Conservation (phyloP, 2,888 invertebrate genomes). For the Drosophila fulvimacula region DNA sequence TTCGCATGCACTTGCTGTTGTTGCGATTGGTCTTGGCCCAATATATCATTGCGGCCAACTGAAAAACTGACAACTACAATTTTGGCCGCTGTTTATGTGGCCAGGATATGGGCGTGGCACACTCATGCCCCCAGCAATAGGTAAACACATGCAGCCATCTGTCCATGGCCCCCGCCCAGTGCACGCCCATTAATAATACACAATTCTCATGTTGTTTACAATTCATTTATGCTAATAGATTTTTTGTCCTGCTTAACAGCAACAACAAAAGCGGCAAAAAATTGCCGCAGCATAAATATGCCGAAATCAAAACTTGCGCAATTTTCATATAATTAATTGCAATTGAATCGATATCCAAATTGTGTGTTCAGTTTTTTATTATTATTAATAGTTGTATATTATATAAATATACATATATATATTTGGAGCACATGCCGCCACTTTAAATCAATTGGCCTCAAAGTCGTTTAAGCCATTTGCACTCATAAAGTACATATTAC, state of each 20-base stretch:
- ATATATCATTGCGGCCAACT: constrained; percentile 60
- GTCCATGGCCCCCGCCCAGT: constrained; percentile 18
- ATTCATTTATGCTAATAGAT: constrained; percentile 65
- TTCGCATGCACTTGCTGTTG: constrained; percentile 50
- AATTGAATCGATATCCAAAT: constrained; percentile 59
- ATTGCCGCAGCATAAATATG: constrained; percentile 48
- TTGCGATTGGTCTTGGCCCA: constrained; percentile 32
- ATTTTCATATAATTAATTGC: constrained; percentile 73
- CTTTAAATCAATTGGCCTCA: constrained; percentile 39
- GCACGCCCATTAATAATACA: constrained; percentile 56
- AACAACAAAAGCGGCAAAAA: constrained; percentile 20
- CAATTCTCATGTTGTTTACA: constrained; percentile 69
- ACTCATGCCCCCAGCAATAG: constrained; percentile 23
- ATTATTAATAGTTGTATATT: not conserved
- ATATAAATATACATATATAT: not conserved
- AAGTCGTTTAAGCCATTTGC: constrained; percentile 21
- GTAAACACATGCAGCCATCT: constrained; percentile 51
- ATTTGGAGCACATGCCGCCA: constrained; percentile 3
- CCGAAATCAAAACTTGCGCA: constrained; percentile 63
- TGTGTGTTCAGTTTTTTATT: constrained; percentile 48
- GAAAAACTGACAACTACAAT: constrained; percentile 65
- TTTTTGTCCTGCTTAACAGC: not conserved
- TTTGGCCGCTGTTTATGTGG: constrained; percentile 60
- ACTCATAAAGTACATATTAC: constrained; percentile 1
- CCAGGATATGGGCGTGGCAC: constrained; percentile 15